A percentile compares a stretch with the other conserved stretches of the same genome.
These are phyloP conservation scores for Hypomecis atomaria DNA, from an alignment of 2,888 invertebrate species.

Conservation along the genomic window DNA sequence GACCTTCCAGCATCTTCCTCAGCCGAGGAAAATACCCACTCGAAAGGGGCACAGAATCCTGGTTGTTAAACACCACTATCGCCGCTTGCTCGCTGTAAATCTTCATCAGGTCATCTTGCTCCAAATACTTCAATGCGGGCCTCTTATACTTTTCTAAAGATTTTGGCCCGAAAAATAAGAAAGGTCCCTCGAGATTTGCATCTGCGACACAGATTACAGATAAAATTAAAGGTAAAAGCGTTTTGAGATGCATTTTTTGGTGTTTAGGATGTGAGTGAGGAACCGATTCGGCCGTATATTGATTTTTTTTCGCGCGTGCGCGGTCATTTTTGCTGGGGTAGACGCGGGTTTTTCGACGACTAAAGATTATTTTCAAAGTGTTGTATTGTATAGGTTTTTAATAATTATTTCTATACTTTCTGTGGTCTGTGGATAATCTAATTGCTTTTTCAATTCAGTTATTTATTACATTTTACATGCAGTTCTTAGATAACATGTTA, in stretches of 20 bases:
- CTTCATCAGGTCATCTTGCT: slow-evolving; percentile 83
- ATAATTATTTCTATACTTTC: too few relatives aligned
- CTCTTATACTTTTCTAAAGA: slow-evolving; percentile 75
- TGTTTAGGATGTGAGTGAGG: slow-evolving; percentile 24
- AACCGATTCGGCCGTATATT: slow-evolving; percentile 26
- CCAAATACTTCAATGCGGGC: slow-evolving; percentile 80
- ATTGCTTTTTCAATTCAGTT: too few relatives aligned
- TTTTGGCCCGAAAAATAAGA: slow-evolving; percentile 85
- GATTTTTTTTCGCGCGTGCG: slow-evolving; percentile 43
- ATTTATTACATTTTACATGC: too few relatives aligned
- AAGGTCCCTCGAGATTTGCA: slow-evolving; percentile 84
- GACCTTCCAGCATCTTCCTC: slow-evolving; percentile 81
- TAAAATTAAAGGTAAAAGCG: slow-evolving; percentile 41
- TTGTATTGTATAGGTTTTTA: too few relatives aligned
- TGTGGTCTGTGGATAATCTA: too few relatives aligned
- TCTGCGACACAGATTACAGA: slow-evolving; percentile 49
- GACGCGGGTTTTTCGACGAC: background rate
- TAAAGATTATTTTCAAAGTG: too few relatives aligned
- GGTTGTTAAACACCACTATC: slow-evolving; percentile 85
- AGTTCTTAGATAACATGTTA: too few relatives aligned
- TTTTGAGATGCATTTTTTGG: slow-evolving; percentile 34
- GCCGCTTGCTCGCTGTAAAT: slow-evolving; percentile 85
- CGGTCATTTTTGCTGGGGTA: slow-evolving; percentile 4
- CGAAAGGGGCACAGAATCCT: slow-evolving; percentile 82
- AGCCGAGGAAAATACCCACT: slow-evolving; percentile 83